These are phyloP conservation scores for Poeciliopsis infans DNA, from an alignment of 2,797 vertebrate species.

Conservation along the genomic window DNA sequence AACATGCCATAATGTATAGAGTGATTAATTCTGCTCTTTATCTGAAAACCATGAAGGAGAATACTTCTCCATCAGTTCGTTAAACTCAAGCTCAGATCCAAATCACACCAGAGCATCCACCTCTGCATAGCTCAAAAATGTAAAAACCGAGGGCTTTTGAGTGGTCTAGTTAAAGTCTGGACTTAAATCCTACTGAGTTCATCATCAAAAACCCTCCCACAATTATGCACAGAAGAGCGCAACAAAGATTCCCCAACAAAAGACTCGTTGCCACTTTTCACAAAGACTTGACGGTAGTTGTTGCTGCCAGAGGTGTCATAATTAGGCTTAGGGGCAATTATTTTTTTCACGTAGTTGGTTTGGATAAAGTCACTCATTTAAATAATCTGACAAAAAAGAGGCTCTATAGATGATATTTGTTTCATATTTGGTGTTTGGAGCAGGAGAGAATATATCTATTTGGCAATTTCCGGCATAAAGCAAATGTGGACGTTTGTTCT, in stretches of 20 bases:
- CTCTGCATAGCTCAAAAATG: not conserved
- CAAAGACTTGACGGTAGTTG: not conserved
- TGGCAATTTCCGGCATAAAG: conserved; percentile 29
- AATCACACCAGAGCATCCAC: not conserved
- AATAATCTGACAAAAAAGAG: not conserved
- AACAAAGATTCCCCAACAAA: not conserved
- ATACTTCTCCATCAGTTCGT: not conserved
- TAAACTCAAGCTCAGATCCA: not conserved
- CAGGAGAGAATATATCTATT: conserved; percentile 38
- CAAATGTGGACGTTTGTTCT: conserved; percentile 35
- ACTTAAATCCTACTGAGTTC: not conserved
- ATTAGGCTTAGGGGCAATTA: conserved; percentile 14
- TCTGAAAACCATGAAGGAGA: not conserved
- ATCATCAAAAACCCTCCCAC: not conserved
- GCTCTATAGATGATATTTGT: not conserved
- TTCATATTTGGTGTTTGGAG: not conserved
- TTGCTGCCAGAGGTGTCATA: not conserved
- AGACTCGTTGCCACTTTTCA: not conserved
- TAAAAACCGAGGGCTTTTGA: not conserved
- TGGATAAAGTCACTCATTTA: not conserved
- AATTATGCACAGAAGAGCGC: not conserved
- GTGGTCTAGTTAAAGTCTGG: not conserved
- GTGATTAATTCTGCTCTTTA: not conserved
- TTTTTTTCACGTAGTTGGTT: not conserved
- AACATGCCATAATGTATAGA: not conserved